Evolutionary conservation across 2,797 vertebrate species (phyloP).

Genomic region (Gymnothorax reevesii): DNA sequence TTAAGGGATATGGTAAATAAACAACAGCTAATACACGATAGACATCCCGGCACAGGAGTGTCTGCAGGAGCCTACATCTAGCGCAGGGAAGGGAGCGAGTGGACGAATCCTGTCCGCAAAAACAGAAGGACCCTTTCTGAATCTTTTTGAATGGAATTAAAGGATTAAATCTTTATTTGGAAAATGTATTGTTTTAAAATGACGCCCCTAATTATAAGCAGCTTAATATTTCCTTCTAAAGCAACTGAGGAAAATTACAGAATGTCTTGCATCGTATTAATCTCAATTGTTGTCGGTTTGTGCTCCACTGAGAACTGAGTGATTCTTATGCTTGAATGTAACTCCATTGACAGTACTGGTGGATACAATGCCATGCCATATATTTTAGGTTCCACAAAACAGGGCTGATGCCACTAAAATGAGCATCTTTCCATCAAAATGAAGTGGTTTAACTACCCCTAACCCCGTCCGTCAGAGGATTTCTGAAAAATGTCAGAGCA

Average conservation of each 20-base stretch:
- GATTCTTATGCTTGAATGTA: neutral
- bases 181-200: neutral
- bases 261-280: neutral
- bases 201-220: neutral
- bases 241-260: neutral
- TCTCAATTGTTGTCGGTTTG: neutral
- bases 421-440: constrained; percentile 36
- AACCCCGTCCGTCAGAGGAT: constrained; percentile 29
- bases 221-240: neutral
- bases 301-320: constrained; percentile 58
- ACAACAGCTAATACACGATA: constrained; percentile 17
- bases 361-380: neutral
- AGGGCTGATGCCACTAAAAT: constrained; percentile 18
- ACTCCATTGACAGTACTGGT: too few relatives aligned
- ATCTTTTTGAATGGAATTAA: neutral
- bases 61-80: neutral
- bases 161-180: neutral
- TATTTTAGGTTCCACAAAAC: neutral
- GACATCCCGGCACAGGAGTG: neutral
- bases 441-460: constrained; percentile 31
- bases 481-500: constrained; percentile 36
- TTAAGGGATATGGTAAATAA: constrained; percentile 44
- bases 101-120: neutral
- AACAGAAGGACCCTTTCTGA: neutral
- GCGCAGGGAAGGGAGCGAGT: neutral